Evolutionary conservation across 2,888 invertebrate genomes (phyloP).

Genomic region (Venusia cambrica): DNA sequence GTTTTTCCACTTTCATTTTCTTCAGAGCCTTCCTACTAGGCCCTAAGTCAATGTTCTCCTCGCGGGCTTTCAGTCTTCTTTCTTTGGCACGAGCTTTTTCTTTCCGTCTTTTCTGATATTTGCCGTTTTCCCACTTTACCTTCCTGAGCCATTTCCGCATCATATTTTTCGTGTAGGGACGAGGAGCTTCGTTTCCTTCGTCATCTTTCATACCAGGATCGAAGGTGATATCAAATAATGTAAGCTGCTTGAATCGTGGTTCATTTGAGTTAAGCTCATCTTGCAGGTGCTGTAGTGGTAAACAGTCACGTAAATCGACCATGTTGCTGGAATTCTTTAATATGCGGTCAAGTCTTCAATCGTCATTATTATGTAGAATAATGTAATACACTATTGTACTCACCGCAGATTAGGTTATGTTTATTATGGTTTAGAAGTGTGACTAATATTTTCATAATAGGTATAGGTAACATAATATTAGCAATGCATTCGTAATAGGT

Average conservation of each 20-base stretch:
- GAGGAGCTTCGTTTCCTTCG: constrained; percentile 63
- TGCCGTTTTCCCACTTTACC: constrained; percentile 86
- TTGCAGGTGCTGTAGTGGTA: constrained; percentile 15
- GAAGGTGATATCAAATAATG: constrained; percentile 62
- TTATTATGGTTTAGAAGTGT: too few relatives aligned
- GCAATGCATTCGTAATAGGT: too few relatives aligned
- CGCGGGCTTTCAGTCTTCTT: constrained; percentile 85
- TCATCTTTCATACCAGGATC: constrained; percentile 74
- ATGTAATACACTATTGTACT: too few relatives aligned
- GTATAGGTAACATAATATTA: too few relatives aligned
- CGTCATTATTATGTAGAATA: too few relatives aligned
- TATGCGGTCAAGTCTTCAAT: background rate
- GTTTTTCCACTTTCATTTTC: constrained; percentile 84
- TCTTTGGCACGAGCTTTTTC: constrained; percentile 87
- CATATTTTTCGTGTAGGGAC: constrained; percentile 82
- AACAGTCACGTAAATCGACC: constrained; percentile 28
- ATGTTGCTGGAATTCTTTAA: constrained; percentile 23
- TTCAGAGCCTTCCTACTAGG: constrained; percentile 92
- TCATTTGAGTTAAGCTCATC: constrained; percentile 23
- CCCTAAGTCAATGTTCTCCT: constrained; percentile 86
- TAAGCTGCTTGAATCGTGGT: constrained; percentile 50
- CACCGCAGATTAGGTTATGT: too few relatives aligned
- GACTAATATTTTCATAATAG: too few relatives aligned
- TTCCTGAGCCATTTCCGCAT: constrained; percentile 85
- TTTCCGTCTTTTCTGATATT: constrained; percentile 85